Base-by-base conservation (phyloP, 92 coral and sea anemone genomes). In the Heteractis magnifica region DNA sequence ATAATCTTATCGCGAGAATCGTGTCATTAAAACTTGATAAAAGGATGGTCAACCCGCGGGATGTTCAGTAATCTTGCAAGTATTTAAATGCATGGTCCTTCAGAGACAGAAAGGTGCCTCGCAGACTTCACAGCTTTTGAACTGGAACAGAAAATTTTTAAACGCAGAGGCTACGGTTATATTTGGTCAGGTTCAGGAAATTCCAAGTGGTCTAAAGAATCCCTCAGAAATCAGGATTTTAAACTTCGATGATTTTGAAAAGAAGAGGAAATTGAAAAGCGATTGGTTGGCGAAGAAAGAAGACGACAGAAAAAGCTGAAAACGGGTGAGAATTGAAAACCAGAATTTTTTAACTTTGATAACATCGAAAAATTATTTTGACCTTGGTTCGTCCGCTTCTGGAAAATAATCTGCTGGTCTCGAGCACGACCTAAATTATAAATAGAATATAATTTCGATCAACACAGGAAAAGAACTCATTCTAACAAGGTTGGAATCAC, bases 1-100 rank as follows among this genome's bases (percentile, higher is more conserved):
- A 81, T 60, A 68, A 81, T 77, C 76, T 70, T 81, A 81, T 49
- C 77, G 84, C 6, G 56, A 20, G 79, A 23, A 4, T 8, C 53
- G 23, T 10, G 72, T 81, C 49, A 81, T 81, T 81, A 81, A 81
- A 70, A 56, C 70, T 81, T 81, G 77, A 81, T 62, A 62, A 62
- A 62, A 18, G 21, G 65, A 34, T 34, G 44, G 44, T 34, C 44
- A 34, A 2, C 44, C 44, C 44, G 44, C 44, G 73, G 77, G 55
- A 77, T n/a, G 20, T 15, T 64, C 68, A 81, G 70, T 70, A 49
- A 81, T 70, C 16, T 16, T 81, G 12, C 65, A 44, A 8, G 60
- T 13, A 76, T 49, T 68, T 79, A 21, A 79, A 79, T 19, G 52
- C 56, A 15, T 26, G 11, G 26, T 51, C 41, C 44, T 34, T 34